Evolutionary conservation across 1,140 invertebrate genomes (phyloP), one percentile per base, ranked within the genome.

Genomic region (Drosophila yakuba): DNA sequence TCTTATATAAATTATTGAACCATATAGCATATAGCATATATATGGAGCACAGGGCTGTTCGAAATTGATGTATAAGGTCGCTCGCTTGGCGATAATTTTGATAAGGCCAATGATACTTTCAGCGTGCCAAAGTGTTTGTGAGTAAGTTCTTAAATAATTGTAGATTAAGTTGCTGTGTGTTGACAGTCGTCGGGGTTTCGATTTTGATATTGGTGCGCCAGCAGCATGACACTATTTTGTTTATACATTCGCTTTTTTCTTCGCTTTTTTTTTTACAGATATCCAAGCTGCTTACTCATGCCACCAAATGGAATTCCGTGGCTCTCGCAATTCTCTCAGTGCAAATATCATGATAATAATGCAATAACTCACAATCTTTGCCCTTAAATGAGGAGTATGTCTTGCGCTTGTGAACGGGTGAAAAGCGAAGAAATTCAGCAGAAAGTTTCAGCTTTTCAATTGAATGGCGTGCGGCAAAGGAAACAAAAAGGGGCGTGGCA

Each of bases 81-180:
- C 38, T 14, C 32, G 14, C 61, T 69, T 83, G 76, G 80, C 81
- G 67, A 88, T 83, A 83, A 88, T 88, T 54, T 64, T 79, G 83
- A 88, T 88, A 88, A 88, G 79, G 44, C 12, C 25, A 57, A 45
- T 66, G 71, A 52, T 64, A 78, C 57, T 66, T 45, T 52, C 51
- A 80, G 56, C 54, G 38, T 63, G 50, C 50, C 47, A 28, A 20
- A 62, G 51, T 55, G 38, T 39, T 17, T 41, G 41, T 50, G 60
- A 62, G 45, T 45, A 67, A 71, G 51, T 75, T 79, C 63, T 69
- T 69, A 55, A 80, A 80, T 61, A 62, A 54, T 67, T 75, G 50
- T 78, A 78, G 82, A 85, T 85, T 85, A 85, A 72, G 69, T 82
- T 50, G 48, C 60, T 81, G 76, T 77, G 76, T 77, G 73, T 80